These are phyloP conservation scores for Leucophenga montana DNA, from an alignment of 2,888 invertebrate species.

Conservation along the genomic window DNA sequence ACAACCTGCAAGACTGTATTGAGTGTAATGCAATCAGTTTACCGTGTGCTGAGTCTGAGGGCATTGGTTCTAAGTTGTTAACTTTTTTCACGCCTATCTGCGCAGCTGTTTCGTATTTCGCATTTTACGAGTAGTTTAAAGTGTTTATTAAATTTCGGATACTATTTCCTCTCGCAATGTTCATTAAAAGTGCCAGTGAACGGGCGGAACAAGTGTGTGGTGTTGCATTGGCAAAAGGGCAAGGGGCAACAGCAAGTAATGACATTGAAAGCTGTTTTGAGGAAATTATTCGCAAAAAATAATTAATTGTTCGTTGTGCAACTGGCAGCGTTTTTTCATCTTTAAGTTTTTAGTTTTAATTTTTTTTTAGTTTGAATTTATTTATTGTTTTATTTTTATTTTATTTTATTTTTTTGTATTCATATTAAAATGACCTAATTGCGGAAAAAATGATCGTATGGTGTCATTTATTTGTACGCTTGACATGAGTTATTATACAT, in stretches of 20 bases:
- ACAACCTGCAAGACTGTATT: no score
- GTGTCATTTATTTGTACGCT: constrained; percentile 8
- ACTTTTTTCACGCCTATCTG: constrained; percentile 16
- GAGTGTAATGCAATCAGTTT: no score
- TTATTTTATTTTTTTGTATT: constrained; percentile 42
- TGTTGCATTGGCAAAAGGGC: not conserved
- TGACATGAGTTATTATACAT: not conserved
- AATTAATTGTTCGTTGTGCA: constrained; percentile 15
- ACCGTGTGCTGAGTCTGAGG: no score
- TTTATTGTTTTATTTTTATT: no score
- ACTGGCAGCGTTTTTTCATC: constrained; percentile 38
- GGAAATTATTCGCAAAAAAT: constrained; percentile 54
- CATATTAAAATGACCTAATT: constrained; percentile 63
- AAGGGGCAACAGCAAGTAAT: not conserved
- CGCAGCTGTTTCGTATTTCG: constrained; percentile 13
- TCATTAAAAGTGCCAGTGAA: no score
- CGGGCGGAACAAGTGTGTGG: not conserved
- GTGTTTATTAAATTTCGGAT: constrained; percentile 24
- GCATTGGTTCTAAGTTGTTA: not conserved
- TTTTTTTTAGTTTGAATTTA: constrained; percentile 44
- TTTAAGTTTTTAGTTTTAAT: constrained; percentile 38
- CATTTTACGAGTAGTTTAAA: constrained; percentile 38
- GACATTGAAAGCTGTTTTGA: constrained; percentile 27
- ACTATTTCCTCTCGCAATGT: constrained; percentile 48
- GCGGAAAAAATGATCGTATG: constrained; percentile 34